These are phyloP conservation scores for Oncorhynchus gorbuscha DNA, from an alignment of 2,113 vertebrate species.

Conservation along the genomic window DNA sequence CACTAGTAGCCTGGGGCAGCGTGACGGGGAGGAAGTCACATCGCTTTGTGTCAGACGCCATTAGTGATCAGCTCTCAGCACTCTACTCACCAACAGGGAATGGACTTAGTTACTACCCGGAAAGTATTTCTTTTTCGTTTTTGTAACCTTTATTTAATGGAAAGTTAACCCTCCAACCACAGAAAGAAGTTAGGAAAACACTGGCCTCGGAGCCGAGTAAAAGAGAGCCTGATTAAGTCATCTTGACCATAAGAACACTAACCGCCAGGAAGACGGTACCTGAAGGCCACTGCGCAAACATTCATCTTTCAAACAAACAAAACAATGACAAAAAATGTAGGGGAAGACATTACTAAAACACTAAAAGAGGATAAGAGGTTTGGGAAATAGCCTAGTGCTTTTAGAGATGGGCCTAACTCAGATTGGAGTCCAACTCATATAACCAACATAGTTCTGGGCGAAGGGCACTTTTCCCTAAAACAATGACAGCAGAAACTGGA, in stretches of 20 bases:
- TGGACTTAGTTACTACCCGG: background rate
- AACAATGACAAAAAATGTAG: no score
- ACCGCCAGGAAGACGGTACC: background rate
- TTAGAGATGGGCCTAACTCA: no score
- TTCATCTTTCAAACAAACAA: no score
- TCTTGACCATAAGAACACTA: background rate
- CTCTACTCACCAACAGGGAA: conserved; percentile 5
- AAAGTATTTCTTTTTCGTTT: background rate
- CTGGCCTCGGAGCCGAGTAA: background rate
- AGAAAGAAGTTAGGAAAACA: background rate
- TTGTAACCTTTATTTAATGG: no score
- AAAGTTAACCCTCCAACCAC: background rate
- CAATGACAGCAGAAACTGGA: no score
- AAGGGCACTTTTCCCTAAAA: no score
- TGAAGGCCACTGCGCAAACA: conserved; percentile 5
- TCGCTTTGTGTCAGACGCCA: conserved; percentile 41
- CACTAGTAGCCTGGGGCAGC: conserved; percentile 13
- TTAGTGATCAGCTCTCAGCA: conserved; percentile 43
- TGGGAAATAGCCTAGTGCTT: no score
- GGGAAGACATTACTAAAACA: no score
- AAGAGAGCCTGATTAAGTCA: background rate
- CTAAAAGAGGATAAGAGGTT: no score
- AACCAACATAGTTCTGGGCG: no score
- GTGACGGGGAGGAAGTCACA: conserved; percentile 21
- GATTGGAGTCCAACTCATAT: no score